Conservation (phyloP, 2,113 vertebrate species). For the Poecilia latipinna region DNA sequence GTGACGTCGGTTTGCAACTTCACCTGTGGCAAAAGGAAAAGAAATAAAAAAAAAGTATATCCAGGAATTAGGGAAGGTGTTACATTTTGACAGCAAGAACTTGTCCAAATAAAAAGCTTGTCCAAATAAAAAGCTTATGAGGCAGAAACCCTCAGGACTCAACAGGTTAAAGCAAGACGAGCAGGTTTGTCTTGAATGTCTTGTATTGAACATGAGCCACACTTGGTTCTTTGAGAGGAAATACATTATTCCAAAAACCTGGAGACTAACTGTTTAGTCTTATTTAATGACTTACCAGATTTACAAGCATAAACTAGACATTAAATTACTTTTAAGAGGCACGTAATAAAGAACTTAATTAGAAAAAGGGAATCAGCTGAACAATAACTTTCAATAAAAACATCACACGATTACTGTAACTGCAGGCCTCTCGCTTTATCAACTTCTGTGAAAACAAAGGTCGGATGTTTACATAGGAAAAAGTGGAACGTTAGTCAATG, state of each 20-base stretch:
- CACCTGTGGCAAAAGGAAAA: constrained; percentile 63
- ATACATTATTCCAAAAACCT: neutral
- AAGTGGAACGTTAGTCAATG: constrained; percentile 17
- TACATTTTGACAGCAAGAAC: neutral
- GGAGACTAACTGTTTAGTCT: neutral
- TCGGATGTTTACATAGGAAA: constrained; percentile 47
- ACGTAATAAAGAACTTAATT: neutral
- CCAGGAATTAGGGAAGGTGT: neutral
- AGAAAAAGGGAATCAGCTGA: neutral
- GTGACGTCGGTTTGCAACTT: constrained; percentile 90
- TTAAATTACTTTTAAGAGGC: neutral
- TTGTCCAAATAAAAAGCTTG: neutral
- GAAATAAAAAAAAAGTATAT: neutral
- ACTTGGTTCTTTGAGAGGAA: neutral
- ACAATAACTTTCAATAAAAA: neutral
- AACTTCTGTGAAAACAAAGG: constrained; percentile 38
- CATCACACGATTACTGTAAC: neutral
- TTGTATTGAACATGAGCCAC: neutral
- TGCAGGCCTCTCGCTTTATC: constrained; percentile 9
- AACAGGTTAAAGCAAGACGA: neutral
- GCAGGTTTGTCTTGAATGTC: constrained; percentile 36
- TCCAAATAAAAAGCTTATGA: neutral
- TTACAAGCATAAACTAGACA: neutral
- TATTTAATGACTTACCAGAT: constrained; percentile 10
- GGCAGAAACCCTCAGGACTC: neutral